Evolutionary conservation across 2,888 invertebrate species (phyloP), one percentile per base, ranked within the genome.

Genomic region (Mythimna albipuncta): DNA sequence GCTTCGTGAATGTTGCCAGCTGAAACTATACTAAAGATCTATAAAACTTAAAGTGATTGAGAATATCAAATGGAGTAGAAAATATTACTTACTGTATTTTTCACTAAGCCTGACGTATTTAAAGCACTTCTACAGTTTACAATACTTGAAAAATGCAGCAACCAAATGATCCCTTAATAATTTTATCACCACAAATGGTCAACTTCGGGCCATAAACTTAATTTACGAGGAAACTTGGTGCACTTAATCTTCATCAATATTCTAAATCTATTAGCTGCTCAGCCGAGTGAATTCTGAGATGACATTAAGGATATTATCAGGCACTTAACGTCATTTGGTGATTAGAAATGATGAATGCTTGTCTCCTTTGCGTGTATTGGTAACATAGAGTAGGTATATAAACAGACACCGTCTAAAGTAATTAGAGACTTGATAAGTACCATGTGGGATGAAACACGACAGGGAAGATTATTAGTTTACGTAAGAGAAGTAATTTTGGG

Each of bases 311-410:
- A 84, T 84, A 85, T 87, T 80, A 86, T 77, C 81, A 81, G 75
- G 87, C 75, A 88, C 91, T 91, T 84, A 89, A 85, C 81, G 88
- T 91, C 88, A 71, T 41, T 47, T 54, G 72, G 75, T 75, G 72
- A 83, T 85, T 84, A 84, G n/a, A 64, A 77, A 70, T 88, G 84
- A 87, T 84, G 76, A 84, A 87, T 83, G 85, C 74, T 84, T 83
- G 81, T 84, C 84, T 84, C 81, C 76, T 77, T 81, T 64, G 75
- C 78, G 81, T 83, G 72, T 80, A 86, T 83, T 86, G 81, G 78
- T 79, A 75, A 73, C 67, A 70, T 73, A 75, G 69, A 3, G 41
- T 59, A 71, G 10, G 11, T 69, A 59, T 32, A 81, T 85, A 83
- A 81, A 64, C 10, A 50, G 11, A 32, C 55, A 38, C 38, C 59